Base-by-base conservation (phyloP, 35 echinoderm and acorn worm genomes). In the Patiria miniata region DNA sequence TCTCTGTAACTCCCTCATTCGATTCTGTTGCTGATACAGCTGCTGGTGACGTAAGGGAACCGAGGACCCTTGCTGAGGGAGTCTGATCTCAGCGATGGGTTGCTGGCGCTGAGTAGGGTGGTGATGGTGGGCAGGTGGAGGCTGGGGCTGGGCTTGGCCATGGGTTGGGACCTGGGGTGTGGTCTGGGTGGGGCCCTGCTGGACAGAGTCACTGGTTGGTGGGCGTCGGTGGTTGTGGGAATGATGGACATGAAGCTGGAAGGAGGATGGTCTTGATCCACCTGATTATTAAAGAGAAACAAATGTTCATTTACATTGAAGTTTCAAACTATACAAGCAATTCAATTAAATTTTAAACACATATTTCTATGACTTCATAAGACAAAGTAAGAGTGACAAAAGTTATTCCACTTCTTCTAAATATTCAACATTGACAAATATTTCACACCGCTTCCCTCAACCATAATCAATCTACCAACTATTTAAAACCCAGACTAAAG, bases 31-130 rank as follows among this genome's bases (percentile, higher is more conserved):
- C 39, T 88, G 84, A 40, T 52, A 79, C 17, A 95, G 80, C 37
- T 57, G 85, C 40, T 88, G 89, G 61, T 91, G 89, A 1, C 60
- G 79, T 0, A 87, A 53, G 7, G 93, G 77, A 0, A 82, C 79
- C 2, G 89, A 91, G 19, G 93, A 89, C 17, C 79, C 56, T 39
- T 91, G 93, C 52, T 86, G 83, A 7, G 93, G 93, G n/a, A 95
- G 81, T 39, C 86, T 79, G 80, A 95, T 88, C 85, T 95, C 93
- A 5, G 93, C 85, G 22, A 95, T 81, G 23, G 79, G 58, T 40
- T 82, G 61, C 80, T 39, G 73, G 77, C 85, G 77, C 36, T 84
- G 68, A 2, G 44, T n/a, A 47, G 58, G 81, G 36, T 51, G 39
- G 15, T 78, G 88, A 36, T 58, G 33, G n/a, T 84, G 82, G 22